These are phyloP conservation scores for Heliconius sara DNA, from an alignment of 2,888 invertebrate genomes.

Conservation along the genomic window DNA sequence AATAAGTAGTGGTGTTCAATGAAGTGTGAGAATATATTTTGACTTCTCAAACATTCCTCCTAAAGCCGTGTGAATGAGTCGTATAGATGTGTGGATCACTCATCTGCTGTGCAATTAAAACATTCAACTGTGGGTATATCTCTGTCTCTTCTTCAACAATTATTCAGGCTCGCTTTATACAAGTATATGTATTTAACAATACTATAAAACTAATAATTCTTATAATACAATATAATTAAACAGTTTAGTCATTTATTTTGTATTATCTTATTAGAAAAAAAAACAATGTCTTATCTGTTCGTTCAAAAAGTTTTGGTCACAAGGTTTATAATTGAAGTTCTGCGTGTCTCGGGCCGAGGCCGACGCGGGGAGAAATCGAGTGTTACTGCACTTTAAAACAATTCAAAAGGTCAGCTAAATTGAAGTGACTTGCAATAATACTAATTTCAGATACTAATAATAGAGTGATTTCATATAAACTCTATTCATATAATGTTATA, in stretches of 20 bases:
- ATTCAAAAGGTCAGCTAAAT: constrained; percentile 38
- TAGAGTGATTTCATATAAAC: neutral
- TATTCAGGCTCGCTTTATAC: too few species aligned
- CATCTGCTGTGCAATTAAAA: neutral
- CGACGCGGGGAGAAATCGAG: constrained; percentile 73
- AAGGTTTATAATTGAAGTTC: constrained; percentile 44
- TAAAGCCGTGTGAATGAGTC: constrained; percentile 12
- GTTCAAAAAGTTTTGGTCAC: constrained; percentile 33
- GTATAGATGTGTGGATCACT: neutral
- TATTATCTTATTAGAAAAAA: neutral
- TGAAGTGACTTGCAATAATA: constrained; percentile 29
- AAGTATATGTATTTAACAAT: neutral
- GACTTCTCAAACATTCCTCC: constrained; percentile 17
- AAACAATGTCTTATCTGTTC: neutral
- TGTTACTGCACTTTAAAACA: constrained; percentile 51
- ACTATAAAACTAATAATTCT: neutral
- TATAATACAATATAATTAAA: neutral
- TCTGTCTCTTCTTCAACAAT: neutral
- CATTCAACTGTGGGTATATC: neutral
- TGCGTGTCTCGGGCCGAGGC: constrained; percentile 73
- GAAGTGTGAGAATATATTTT: constrained; percentile 11
- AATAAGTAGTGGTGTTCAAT: neutral
- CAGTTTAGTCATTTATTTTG: neutral
- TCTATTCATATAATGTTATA: neutral
- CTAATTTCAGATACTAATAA: neutral